Evolutionary conservation across 1,140 invertebrate genomes (phyloP).

Genomic region (Cherax destructor): DNA sequence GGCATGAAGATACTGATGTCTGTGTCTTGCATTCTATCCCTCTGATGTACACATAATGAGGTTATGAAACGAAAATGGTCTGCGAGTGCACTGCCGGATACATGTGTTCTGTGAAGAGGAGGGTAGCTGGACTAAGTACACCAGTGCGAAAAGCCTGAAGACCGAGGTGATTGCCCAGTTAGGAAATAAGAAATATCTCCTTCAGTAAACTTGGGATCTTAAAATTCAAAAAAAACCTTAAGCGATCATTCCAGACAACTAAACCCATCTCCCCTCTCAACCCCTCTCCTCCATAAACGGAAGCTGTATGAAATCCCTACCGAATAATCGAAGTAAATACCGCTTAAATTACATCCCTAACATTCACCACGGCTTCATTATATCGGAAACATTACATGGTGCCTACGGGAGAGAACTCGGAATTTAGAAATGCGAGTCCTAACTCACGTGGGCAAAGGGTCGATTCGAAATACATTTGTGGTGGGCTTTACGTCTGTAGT

Average conservation of each 20-base stretch:
- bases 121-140: no score
- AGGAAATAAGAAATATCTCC: no score
- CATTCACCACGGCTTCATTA: constrained; percentile 15
- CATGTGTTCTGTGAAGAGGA: no score
- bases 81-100: no score
- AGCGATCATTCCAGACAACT: not conserved
- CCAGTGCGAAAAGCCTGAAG: no score
- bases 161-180: no score
- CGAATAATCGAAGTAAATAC: constrained; percentile 14
- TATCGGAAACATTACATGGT: not conserved
- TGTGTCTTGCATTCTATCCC: no score
- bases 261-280: not conserved
- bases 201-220: no score
- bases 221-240: not conserved
- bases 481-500: not conserved
- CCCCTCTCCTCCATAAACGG: not conserved
- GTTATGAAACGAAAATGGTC: no score
- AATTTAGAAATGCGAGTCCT: not conserved
- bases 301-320: not conserved
- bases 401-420: not conserved
- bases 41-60: no score
- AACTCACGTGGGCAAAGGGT: not conserved
- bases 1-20: no score
- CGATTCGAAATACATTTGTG: not conserved
- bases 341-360: constrained; percentile 7